Base-by-base conservation (phyloP, 2,113 vertebrate genomes). In the Hipposideros armiger region DNA sequence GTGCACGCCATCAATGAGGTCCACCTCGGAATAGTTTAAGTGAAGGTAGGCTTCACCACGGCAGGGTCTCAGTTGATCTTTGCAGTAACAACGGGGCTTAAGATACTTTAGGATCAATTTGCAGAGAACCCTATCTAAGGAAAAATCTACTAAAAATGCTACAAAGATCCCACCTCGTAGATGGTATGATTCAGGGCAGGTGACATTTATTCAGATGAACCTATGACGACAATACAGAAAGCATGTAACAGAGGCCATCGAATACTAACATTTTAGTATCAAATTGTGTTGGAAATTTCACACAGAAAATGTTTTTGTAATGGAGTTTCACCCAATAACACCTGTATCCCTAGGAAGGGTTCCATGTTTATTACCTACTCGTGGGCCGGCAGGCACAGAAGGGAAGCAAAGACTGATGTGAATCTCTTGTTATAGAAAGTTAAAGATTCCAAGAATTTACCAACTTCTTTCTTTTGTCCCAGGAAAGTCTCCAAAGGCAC, bases 381-480 rank as follows among this genome's bases (percentile, higher is more conserved):
- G 30, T 36, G 22, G 50, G 64, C 5, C 19, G 19, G 36, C 1
- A 26, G 60, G 50, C 64, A 56, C 20, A 26, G 8, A 91, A 66
- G 78, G 11, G 62, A 69, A 91, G 67, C 73, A 87, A 52, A 2
- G n/a, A 56, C 0, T 45, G 36, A 77, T 17, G 24, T 17, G 32
- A 95, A n/a, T 36, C 67, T 91, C 60, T 56, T 77, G 36, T 64
- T 72, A 83, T 0, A 85, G 36, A 72, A 85, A 85, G 54, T 45
- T 64, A 85, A 88, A 73, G 50, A 78, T 4, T 19, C 4, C 14
- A n/a, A 64, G 8, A 84, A 91, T 19, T 74, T 30, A 90, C 32
- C 11, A 62, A 45, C 45, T 85, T 96, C 19, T 74, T 95, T n/a
- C 47, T 78, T 91, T 84, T 88, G 52, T n/a, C 90, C 10, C 56